phyloP scores from a whole-genome alignment of 2,888 invertebrate genomes.

The Cephus nigrinus region DNA sequence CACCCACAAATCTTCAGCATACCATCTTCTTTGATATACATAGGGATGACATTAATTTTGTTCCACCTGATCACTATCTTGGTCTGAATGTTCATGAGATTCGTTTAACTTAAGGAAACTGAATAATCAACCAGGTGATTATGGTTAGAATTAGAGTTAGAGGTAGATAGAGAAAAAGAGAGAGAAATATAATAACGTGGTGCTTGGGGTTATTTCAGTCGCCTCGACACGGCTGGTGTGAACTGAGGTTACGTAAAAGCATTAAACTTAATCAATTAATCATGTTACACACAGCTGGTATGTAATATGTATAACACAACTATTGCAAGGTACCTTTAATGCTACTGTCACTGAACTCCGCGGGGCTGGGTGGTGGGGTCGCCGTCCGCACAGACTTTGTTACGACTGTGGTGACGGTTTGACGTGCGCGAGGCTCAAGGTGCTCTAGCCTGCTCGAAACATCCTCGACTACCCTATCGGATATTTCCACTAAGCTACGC shows the following conservation, averaged over 20 bases:
- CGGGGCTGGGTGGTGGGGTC: constrained; percentile 65
- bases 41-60: background rate
- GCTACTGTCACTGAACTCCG: constrained; percentile 66
- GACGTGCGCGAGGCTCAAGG: constrained; percentile 63
- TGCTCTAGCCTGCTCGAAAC: constrained; percentile 57
- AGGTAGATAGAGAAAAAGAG: background rate
- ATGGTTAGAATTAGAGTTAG: background rate
- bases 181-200: background rate
- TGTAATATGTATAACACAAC: constrained; percentile 65
- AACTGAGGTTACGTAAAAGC: constrained; percentile 63
- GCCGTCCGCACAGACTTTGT: constrained; percentile 66
- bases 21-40: background rate
- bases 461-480: constrained; percentile 14
- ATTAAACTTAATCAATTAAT: constrained; percentile 61
- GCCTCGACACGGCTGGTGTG: constrained; percentile 45
- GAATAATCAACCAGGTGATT: constrained; percentile 14
- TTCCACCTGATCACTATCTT: constrained; percentile 18
- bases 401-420: constrained; percentile 65
- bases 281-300: constrained; percentile 67
- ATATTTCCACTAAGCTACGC: constrained; percentile 15
- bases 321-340: constrained; percentile 66
- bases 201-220: constrained; percentile 33
- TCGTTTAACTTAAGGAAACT: background rate
- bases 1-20: background rate
- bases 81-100: constrained; percentile 15